Conservation (phyloP, 2,888 invertebrate genomes). For the Limnephilus lunatus region DNA sequence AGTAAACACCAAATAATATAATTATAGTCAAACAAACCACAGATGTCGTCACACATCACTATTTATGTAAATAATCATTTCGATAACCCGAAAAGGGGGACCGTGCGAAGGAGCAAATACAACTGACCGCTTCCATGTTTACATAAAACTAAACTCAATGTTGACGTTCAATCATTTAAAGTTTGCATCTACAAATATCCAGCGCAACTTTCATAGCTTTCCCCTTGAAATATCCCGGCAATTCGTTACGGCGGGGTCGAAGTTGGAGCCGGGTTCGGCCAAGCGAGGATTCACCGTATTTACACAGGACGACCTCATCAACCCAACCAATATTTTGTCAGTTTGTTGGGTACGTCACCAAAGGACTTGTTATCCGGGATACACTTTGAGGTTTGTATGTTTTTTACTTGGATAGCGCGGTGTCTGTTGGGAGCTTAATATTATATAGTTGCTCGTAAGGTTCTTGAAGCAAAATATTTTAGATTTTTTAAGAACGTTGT, state of each 20-base stretch:
- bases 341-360: conserved; percentile 28
- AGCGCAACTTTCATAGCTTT: not conserved
- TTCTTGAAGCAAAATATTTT: not conserved
- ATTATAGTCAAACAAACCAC: not conserved
- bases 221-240: not conserved
- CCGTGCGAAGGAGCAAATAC: not conserved
- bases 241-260: not conserved
- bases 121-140: not conserved
- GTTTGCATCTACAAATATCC: not conserved
- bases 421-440: not conserved
- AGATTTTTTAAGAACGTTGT: too few relatives aligned
- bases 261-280: conserved; percentile 3
- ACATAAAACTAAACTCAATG: not conserved
- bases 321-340: conserved; percentile 48
- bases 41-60: not conserved
- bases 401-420: not conserved
- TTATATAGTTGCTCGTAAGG: not conserved
- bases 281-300: not conserved
- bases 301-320: conserved; percentile 46
- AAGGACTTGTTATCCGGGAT: conserved; percentile 32
- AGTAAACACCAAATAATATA: not conserved
- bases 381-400: conserved; percentile 23
- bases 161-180: conserved; percentile 4
- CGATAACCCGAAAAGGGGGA: not conserved
- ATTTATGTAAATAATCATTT: not conserved